Conservation (phyloP, 2,113 vertebrate genomes). For the Aix galericulata region DNA sequence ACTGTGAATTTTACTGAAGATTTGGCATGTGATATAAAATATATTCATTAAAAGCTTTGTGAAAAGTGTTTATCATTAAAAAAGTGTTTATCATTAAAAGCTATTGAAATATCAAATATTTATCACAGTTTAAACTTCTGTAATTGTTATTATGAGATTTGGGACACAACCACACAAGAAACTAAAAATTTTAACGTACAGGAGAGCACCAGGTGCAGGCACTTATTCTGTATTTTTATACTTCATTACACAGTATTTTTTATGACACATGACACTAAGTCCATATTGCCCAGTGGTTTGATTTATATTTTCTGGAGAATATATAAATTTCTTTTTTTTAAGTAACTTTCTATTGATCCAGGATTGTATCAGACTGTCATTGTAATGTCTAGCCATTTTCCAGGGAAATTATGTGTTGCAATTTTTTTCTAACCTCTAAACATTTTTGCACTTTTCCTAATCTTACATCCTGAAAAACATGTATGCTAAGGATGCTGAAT, state of each 20-base stretch:
- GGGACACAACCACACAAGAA: background rate
- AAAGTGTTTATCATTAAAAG: background rate
- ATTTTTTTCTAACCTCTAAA: background rate
- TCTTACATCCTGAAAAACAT: background rate
- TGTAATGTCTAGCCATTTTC: slow-evolving; percentile 3
- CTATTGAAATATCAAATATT: background rate
- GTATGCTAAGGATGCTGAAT: background rate
- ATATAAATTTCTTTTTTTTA: background rate
- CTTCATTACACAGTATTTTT: background rate
- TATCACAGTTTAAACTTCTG: background rate
- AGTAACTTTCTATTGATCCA: background rate
- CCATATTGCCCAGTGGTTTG: background rate
- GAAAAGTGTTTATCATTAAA: background rate
- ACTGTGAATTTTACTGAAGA: background rate
- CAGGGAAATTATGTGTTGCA: background rate
- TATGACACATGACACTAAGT: background rate
- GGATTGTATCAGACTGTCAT: background rate
- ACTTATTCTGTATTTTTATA: background rate
- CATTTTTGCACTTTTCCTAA: background rate
- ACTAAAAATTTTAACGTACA: background rate
- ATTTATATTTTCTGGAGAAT: background rate
- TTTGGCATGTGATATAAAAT: background rate
- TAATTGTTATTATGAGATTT: background rate
- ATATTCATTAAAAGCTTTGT: no score
- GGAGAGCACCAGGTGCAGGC: background rate